phyloP scores from a whole-genome alignment of 2,888 invertebrate genomes.

The Hymenopus coronatus region DNA sequence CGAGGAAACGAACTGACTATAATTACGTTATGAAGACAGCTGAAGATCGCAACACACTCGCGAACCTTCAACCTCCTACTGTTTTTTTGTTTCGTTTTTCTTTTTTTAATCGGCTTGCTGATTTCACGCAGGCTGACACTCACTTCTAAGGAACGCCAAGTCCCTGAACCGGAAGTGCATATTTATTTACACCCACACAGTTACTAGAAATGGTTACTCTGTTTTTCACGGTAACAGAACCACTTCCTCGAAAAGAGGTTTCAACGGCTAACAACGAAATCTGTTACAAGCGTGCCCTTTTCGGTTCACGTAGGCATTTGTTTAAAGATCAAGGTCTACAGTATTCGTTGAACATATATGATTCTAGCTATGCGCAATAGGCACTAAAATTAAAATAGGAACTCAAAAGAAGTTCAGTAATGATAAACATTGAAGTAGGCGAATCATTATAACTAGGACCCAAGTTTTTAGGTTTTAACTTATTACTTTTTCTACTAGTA shows the following conservation, averaged over 20 bases:
- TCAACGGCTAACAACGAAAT: not conserved
- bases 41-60: not conserved
- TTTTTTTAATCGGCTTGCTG: not conserved
- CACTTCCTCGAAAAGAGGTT: not conserved
- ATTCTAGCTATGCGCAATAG: no score
- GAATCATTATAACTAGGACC: no score
- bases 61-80: not conserved
- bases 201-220: not conserved
- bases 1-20: not conserved
- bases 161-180: constrained; percentile 11
- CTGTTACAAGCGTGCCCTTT: no score
- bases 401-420: no score
- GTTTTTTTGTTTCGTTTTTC: no score
- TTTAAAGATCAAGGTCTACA: no score
- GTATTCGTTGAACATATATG: no score
- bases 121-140: not conserved
- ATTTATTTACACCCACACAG: constrained; percentile 21
- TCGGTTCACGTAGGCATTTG: no score
- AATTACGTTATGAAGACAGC: not conserved
- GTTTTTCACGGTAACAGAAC: not conserved
- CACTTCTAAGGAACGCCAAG: constrained; percentile 12
- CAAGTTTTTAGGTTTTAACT: no score
- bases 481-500: no score
- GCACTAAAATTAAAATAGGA: no score
- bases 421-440: no score